Base-by-base conservation (phyloP, 2,888 invertebrate species). In the Rotaria sp. region DNA sequence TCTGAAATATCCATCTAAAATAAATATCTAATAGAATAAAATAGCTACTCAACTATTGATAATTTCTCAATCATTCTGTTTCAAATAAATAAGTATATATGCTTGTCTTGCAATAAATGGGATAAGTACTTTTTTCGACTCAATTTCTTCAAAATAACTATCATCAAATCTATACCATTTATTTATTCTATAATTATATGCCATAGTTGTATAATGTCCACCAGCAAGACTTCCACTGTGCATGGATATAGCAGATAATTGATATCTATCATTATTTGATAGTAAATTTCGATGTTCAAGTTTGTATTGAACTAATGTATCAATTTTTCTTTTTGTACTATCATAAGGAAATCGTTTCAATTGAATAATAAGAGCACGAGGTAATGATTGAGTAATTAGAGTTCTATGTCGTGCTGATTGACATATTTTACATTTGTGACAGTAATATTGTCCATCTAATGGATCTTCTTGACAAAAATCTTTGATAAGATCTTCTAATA, bases 331-430 rank as follows among this genome's bases (percentile, higher is more conserved):
- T 2, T 4, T 86, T 0, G 52, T 50, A 48, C n/a, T n/a, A 13
- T 55, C 41, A 30, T 24, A 80, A 7, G 75, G 55, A 67, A 87
- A 87, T 30, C 87, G 80, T 74, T 87, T 87, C 45, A 87, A 86
- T 59, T 87, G 87, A 30, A 87, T 59, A 30, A 87, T 74, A 2
- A 87, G 59, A 30, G 86, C 84, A 24, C 41, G 41, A n/a, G 87
- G 87, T 45, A 80, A 80, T 45, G 80, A 45, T 80, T 26, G 45
- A 45, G 8, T 26, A 13, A 80, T 41, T 45, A 11, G 10, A 8
- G 45, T 45, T 45, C 24, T 41, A 3, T 80, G 45, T 41, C 41
- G 41, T 26, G 41, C 80, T n/a, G 21, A 8, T 80, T 11, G 41
- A 11, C 3, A 45, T 24, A 26, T 80, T n/a, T 80, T 1, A 8